These are phyloP conservation scores for Heterotis niloticus DNA, from an alignment of 2,113 vertebrate species.

Conservation along the genomic window DNA sequence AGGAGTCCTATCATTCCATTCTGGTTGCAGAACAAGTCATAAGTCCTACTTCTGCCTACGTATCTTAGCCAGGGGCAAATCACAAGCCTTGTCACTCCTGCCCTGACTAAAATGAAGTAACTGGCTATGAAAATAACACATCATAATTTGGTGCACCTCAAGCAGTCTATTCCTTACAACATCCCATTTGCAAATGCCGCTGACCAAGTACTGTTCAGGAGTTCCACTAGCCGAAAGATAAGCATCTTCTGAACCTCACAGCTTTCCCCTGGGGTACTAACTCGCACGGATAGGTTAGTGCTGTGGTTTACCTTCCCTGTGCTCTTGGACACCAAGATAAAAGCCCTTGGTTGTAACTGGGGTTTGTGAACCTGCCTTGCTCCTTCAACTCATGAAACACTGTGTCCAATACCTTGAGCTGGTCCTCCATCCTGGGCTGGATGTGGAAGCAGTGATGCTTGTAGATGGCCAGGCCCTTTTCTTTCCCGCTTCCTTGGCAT, in stretches of 20 bases:
- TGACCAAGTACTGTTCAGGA: not conserved
- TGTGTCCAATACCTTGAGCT: conserved; percentile 61
- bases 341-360: conserved; percentile 60
- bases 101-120: no score
- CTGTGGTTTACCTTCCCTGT: conserved; percentile 44
- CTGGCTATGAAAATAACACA: no score
- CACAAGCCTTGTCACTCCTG: no score
- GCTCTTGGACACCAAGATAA: conserved; percentile 62
- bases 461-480: conserved; percentile 61
- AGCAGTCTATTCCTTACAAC: no score
- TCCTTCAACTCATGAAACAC: conserved; percentile 60
- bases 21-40: no score
- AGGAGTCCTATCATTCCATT: no score
- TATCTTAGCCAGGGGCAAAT: no score
- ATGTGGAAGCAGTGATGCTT: conserved; percentile 56
- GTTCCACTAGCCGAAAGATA: not conserved
- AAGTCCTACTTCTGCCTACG: no score
- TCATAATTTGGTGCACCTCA: no score
- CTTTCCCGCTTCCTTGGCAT: conserved; percentile 50
- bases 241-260: not conserved
- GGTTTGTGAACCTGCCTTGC: conserved; percentile 54
- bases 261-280: not conserved
- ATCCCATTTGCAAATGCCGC: not conserved
- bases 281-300: not conserved
- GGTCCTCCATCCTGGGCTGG: conserved; percentile 50